Base-by-base conservation (phyloP, 2,113 vertebrate genomes). In the Atrichornis clamosus region DNA sequence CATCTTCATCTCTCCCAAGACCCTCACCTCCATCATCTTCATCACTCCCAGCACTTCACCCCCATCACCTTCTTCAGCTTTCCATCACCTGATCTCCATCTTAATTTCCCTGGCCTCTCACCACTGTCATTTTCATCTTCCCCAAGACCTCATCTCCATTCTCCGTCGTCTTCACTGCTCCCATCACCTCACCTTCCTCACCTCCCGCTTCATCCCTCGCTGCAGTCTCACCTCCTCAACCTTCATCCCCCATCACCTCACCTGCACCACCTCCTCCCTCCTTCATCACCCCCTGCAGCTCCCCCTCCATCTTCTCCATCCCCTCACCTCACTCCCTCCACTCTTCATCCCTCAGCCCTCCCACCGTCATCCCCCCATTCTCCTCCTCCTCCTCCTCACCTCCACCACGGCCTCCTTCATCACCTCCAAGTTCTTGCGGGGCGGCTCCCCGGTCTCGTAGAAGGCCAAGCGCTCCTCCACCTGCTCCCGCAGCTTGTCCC, bases 391-490 rank as follows among this genome's bases (percentile, higher is more conserved):
- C 83, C 33, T 78, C 58, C 81, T 92, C 77, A 99, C 99, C 99
- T 99, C 98, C 60, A 94, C 97, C 81, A 99, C 90, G 0, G 99
- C 99, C 80, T 99, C 99, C 93, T 99, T 99, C 99, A 99, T 99
- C 53, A 99, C 99, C 0, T 99, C 99, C 52, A 99, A 96, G 70
- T 99, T 99, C 95, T 99, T 99, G 26, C 99, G 98, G 3, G 99
- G 99, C 1, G 98, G 96, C 3, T 99, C 98, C 2, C 99, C 99
- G 0, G 99, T 99, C 95, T 99, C 99, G 0, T 99, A 99, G 96
- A 99, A 99, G 1, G 99, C 97, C 68, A 99, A 68, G 5, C 99
- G 98, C 76, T 99, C 99, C 82, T 99, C 99, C 13, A 99, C 99
- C 97, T 99, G 99, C 70, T 98, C 99, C 6, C 99, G 97, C 87